These are phyloP conservation scores for Microctenopoma steveboyesi DNA, from an alignment of 2,797 vertebrate species.

Conservation along the genomic window DNA sequence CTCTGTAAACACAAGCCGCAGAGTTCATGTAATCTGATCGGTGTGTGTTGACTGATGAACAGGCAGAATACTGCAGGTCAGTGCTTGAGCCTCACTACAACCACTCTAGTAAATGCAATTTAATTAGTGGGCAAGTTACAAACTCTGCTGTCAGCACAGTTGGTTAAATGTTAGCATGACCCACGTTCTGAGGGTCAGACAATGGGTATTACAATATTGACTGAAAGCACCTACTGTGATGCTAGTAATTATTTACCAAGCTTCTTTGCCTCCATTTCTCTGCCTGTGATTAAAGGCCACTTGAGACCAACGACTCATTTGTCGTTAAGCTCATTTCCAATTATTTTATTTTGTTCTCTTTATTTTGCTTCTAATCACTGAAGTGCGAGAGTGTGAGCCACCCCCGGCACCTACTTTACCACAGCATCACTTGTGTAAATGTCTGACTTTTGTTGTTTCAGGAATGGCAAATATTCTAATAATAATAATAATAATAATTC, in stretches of 20 bases:
- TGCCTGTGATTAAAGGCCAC: constrained; percentile 10
- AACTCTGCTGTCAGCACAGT: constrained; percentile 29
- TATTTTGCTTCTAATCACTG: not conserved
- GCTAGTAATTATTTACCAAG: constrained; percentile 29
- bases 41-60: constrained; percentile 11
- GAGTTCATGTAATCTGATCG: constrained; percentile 53
- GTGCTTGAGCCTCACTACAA: not conserved
- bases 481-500: too few species aligned
- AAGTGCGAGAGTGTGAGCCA: not conserved
- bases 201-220: constrained; percentile 18
- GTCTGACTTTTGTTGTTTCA: too few species aligned
- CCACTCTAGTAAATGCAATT: constrained; percentile 17
- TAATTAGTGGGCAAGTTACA: constrained; percentile 6
- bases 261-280: not conserved
- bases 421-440: too few species aligned
- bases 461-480: too few species aligned
- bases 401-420: too few species aligned
- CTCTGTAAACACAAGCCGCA: constrained; percentile 64
- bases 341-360: not conserved
- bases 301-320: constrained; percentile 9
- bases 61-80: not conserved
- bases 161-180: constrained; percentile 35
- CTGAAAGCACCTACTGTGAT: not conserved
- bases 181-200: not conserved
- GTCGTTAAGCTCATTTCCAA: not conserved